Conservation (phyloP, 2,113 vertebrate species). For the Petrocephalus zakoni region DNA sequence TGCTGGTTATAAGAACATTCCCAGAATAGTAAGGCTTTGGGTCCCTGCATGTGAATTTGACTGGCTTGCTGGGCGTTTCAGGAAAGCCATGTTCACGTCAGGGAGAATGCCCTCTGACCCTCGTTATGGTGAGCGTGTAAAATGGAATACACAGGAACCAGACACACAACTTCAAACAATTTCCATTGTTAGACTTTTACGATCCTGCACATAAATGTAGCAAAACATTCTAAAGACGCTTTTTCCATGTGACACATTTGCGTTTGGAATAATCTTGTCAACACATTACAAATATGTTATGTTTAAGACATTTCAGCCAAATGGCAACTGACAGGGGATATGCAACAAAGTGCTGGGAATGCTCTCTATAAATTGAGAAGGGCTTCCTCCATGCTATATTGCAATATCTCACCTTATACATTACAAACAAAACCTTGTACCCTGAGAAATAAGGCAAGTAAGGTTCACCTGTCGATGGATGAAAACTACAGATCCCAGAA, state of each 20-base stretch:
- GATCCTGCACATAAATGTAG: not conserved
- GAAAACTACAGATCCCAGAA: constrained; percentile 83
- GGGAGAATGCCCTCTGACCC: not conserved
- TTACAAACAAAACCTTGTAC: not conserved
- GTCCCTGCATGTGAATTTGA: not conserved
- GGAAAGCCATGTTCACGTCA: not conserved
- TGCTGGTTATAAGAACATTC: not conserved
- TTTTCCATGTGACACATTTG: not conserved
- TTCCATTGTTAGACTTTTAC: not conserved
- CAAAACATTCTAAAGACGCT: not conserved
- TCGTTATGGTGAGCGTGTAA: not conserved
- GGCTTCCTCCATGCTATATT: not conserved
- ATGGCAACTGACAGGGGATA: not conserved
- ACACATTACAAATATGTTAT: not conserved
- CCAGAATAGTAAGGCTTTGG: not conserved
- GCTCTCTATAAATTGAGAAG: not conserved
- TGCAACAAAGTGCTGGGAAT: not conserved
- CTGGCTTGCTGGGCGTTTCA: not conserved
- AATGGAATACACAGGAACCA: not conserved
- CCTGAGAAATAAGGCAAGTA: not conserved
- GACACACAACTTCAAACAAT: not conserved
- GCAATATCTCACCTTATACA: not conserved
- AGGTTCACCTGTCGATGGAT: constrained; percentile 76
- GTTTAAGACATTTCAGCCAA: not conserved
- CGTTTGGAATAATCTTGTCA: not conserved